Conservation (phyloP, 64 coral and sea anemone species). For the Pocillopora verrucosa region DNA sequence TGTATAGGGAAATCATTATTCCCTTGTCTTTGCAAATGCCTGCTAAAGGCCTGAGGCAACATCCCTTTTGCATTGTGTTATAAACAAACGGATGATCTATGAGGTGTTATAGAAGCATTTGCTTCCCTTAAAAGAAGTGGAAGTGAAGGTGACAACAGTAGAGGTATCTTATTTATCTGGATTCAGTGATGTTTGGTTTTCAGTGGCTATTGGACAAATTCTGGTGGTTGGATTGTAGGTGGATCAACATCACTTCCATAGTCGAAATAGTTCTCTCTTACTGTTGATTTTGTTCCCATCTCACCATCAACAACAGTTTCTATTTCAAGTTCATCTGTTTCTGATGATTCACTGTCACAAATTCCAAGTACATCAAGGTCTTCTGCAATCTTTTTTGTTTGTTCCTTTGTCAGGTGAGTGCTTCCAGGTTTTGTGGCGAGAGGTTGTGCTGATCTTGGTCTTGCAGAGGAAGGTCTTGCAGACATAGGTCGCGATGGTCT, state of each 20-base stretch:
- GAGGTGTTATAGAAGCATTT: too few relatives aligned
- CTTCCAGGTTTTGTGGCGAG: neutral
- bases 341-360: constrained; percentile 1
- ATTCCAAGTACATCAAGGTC: constrained; percentile 65
- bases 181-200: neutral
- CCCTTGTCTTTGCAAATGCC: too few relatives aligned
- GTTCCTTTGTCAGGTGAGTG: constrained; percentile 22
- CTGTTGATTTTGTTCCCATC: constrained; percentile 48
- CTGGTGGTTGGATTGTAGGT: neutral
- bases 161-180: too few relatives aligned
- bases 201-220: neutral
- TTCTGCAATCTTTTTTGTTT: constrained; percentile 47
- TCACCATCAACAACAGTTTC: neutral
- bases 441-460: constrained; percentile 29
- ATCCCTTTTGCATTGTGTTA: too few relatives aligned
- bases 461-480: constrained; percentile 23
- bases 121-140: too few relatives aligned
- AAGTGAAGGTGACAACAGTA: too few relatives aligned
- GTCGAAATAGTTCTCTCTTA: constrained; percentile 89
- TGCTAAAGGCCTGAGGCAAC: too few relatives aligned
- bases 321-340: neutral
- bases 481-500: constrained; percentile 3
- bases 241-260: constrained; percentile 80
- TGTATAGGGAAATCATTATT: too few relatives aligned
- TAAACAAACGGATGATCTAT: too few relatives aligned